phyloP scores from a whole-genome alignment of 1,140 invertebrate genomes.

The Drosophila pachea region DNA sequence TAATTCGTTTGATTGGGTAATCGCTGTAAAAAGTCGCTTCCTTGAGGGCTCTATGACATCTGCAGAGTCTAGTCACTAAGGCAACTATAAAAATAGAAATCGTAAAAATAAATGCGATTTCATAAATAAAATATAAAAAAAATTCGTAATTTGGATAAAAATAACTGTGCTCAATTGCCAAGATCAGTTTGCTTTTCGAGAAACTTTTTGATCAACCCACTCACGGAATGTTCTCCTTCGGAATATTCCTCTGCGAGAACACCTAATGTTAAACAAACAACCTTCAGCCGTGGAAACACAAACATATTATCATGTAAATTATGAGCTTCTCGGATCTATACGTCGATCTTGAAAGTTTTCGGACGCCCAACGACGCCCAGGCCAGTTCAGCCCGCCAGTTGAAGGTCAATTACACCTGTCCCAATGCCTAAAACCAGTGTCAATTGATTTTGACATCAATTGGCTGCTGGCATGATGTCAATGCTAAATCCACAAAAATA shows the following conservation, averaged over 20 bases:
- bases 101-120: neutral
- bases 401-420: slow-evolving; percentile 71
- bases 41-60: too few relatives aligned
- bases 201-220: slow-evolving; percentile 35
- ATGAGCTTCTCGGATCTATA: slow-evolving; percentile 51
- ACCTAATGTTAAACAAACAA: slow-evolving; percentile 33
- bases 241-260: slow-evolving; percentile 32
- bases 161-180: neutral
- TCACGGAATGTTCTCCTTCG: neutral
- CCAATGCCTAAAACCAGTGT: slow-evolving; percentile 45
- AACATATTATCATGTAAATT: slow-evolving; percentile 55
- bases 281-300: slow-evolving; percentile 52
- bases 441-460: slow-evolving; percentile 58
- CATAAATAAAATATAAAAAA: too few relatives aligned
- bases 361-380: slow-evolving; percentile 13
- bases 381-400: neutral
- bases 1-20: neutral
- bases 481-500: slow-evolving; percentile 35
- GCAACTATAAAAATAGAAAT: neutral
- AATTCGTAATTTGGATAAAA: neutral
- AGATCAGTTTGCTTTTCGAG: slow-evolving; percentile 1
- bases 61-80: neutral
- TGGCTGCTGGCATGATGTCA: slow-evolving; percentile 30
- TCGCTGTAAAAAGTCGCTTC: neutral
- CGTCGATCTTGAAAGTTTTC: slow-evolving; percentile 57